Conservation (phyloP, 2,888 invertebrate genomes). For the Rhamphomyia laevipes region DNA sequence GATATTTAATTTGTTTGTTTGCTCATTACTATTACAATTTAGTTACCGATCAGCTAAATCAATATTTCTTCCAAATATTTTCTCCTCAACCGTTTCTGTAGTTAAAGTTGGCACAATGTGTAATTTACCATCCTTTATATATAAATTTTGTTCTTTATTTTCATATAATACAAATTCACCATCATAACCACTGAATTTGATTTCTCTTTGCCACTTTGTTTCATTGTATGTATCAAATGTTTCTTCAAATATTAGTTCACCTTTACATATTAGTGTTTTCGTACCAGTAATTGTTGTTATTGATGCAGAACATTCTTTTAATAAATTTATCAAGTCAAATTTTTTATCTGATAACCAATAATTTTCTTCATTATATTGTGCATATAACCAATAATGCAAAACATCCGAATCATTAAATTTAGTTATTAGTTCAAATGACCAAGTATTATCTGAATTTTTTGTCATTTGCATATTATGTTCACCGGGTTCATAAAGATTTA, state of each 20-base stretch:
- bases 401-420: slow-evolving; percentile 43
- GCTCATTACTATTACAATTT: not conserved
- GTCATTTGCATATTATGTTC: slow-evolving; percentile 41
- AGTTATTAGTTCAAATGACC: slow-evolving; percentile 42
- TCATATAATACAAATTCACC: slow-evolving; percentile 41
- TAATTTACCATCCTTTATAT: slow-evolving; percentile 27
- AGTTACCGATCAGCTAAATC: slow-evolving; percentile 24
- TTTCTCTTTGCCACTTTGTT: slow-evolving; percentile 45
- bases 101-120: slow-evolving; percentile 34
- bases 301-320: not conserved
- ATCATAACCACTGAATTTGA: slow-evolving; percentile 40
- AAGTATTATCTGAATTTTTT: slow-evolving; percentile 37
- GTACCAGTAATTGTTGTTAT: not conserved
- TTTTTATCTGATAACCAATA: no score
- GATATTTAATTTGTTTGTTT: not conserved
- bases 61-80: slow-evolving; percentile 19
- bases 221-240: slow-evolving; percentile 42
- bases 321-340: not conserved
- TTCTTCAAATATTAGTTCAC: slow-evolving; percentile 49
- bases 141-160: slow-evolving; percentile 26
- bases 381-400: slow-evolving; percentile 48
- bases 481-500: slow-evolving; percentile 42
- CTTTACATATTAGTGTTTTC: slow-evolving; percentile 34
- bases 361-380: slow-evolving; percentile 31
- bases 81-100: slow-evolving; percentile 19